Base-by-base conservation (phyloP, 2,797 vertebrate genomes). In the Danio aesculapii region DNA sequence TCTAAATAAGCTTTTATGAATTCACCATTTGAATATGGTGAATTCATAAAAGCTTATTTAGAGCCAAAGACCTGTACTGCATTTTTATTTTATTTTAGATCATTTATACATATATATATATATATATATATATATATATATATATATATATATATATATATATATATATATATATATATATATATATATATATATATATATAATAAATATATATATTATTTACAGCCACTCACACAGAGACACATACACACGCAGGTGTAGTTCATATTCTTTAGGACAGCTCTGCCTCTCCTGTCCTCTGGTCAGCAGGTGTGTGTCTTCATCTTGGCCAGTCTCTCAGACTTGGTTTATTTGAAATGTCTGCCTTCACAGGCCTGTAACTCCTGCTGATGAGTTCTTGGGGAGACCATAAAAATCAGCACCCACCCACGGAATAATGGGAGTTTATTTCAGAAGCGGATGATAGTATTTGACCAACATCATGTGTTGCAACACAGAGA, bases 341-440 rank as follows among this genome's bases (percentile, higher is more conserved):
- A 68, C 53, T 73, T 43, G 52, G 50, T 78, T 78, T 73, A 73
- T 76, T 76, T 70, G 47, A 81, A 52, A 63, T 76, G 53, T 76
- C 73, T 53, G 55, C n/a, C 64, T 63, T 62, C 80, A 76, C 73
- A 76, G 49, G 50, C 72, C 68, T 46, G 57, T 75, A 81, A 70
- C 73, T 81, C 64, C 66, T 30, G 30, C 72, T 81, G 80, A 81
- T 76, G 80, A 76, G 62, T 67, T 76, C 64, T 81, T 61, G 46
- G n/a, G 72, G 73, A 69, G 80, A 70, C 30, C 49, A 77, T 66
- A 77, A 79, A 82, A 53, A 19, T 49, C 75, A 59, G 41, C 50
- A 77, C 63, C 14, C 43, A 66, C 41, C 47, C 50, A 39, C 46
- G 17, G 52, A 78, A 71, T 74, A 52, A 63, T 53, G 46, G 46